Evolutionary conservation across 2,113 vertebrate species (phyloP), one percentile per base, ranked within the genome.

Genomic region (Hypocryptadius cinnamomeus): DNA sequence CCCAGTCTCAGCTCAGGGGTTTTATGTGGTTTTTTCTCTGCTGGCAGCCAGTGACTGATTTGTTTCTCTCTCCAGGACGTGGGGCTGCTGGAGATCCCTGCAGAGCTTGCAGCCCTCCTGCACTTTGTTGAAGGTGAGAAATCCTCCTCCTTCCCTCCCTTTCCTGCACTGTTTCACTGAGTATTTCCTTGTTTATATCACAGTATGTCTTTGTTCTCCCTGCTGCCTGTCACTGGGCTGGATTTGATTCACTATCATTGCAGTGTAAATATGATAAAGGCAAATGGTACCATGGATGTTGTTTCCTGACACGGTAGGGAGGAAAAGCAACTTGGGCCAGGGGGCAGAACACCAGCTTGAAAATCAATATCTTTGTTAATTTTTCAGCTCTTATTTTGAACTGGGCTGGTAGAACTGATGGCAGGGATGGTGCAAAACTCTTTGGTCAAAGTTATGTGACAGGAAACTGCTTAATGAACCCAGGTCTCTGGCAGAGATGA

Each of bases 81-180:
- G 95, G 98, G 98, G 31, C 95, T 97, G 93, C 96, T 99, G 96
- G 98, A 99, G 97, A 99, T 99, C 93, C 99, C 99, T 1, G 99
- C 98, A 39, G 98, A 99, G 81, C 97, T 99, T 59, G 98, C 98
- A 7, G 97, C 97, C 87, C 97, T 98, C 93, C 98, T 99, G 77
- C 97, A 71, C 61, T 90, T 63, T 10, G 95, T 95, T 24, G 93
- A 98, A 97, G 97, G 99, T 99, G 56, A 97, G 97, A 59, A 64
- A 82, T 28, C 11, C 21, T 53, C 37, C 54, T 77, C 13, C 40
- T 86, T 37, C 60, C 51, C 39, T 64, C 35, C 15, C n/a, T 76
- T 76, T 64, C 48, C 90, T 28, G 22, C 4, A 1, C 13, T 25
- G 10, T 76, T 80, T 89, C 22, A n/a, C 25, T 23, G 20, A 40